phyloP scores from a whole-genome alignment of 2,888 invertebrate species.

The Lucinisca nassula region DNA sequence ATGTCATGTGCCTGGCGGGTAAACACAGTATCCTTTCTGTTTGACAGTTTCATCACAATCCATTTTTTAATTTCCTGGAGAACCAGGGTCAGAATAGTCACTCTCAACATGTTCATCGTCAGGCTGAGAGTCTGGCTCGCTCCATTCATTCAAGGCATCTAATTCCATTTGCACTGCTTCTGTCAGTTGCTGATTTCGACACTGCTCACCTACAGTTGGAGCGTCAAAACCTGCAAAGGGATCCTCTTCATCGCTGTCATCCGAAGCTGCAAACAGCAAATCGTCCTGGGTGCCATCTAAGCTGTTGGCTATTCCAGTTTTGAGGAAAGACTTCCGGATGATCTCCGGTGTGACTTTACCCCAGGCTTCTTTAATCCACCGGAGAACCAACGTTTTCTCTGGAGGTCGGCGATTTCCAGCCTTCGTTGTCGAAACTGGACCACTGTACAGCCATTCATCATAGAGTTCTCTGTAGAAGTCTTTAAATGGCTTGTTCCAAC shows the following conservation, averaged over 20 bases:
- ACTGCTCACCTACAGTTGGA: background rate
- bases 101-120: background rate
- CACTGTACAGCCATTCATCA: too few species aligned
- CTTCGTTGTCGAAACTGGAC: too few species aligned
- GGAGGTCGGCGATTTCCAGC: too few species aligned
- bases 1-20: too few species aligned
- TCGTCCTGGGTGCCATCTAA: background rate
- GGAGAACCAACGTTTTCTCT: too few species aligned
- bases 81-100: background rate
- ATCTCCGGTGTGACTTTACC: too few species aligned
- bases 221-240: background rate
- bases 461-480: too few species aligned
- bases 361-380: too few species aligned
- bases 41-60: background rate
- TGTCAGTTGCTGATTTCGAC: background rate
- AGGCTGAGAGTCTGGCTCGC: background rate
- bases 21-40: background rate
- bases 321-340: too few species aligned
- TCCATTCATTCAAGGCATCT: background rate
- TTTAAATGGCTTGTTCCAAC: conserved; percentile 14
- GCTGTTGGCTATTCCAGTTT: background rate
- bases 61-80: background rate
- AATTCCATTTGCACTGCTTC: background rate
- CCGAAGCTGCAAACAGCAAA: background rate
- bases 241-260: background rate